Evolutionary conservation across 2,797 vertebrate genomes (phyloP).

Genomic region (Scolopax bukidnonensis): DNA sequence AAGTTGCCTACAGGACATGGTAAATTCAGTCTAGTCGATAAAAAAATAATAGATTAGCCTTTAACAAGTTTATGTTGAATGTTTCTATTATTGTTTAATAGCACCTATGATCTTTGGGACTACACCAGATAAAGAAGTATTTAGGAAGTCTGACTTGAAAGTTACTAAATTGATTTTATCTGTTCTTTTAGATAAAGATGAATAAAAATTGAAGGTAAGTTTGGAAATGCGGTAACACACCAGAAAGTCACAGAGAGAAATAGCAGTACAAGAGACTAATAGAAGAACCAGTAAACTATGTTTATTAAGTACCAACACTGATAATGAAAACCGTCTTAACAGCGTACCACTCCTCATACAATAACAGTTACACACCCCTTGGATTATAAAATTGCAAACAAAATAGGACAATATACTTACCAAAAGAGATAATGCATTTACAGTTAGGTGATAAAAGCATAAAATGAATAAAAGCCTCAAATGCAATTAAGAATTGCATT

Average conservation of each 20-base stretch:
- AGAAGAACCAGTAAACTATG: not conserved
- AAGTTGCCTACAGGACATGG: not conserved
- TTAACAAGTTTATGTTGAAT: not conserved
- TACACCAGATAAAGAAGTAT: not conserved
- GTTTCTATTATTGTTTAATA: not conserved
- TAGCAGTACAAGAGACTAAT: not conserved
- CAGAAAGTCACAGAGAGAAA: too few relatives aligned
- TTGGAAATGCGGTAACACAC: not conserved
- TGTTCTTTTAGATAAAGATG: not conserved
- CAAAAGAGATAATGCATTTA: not conserved
- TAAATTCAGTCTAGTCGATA: not conserved
- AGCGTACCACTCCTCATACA: not conserved
- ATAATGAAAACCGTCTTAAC: not conserved
- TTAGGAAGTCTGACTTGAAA: not conserved
- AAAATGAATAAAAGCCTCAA: not conserved
- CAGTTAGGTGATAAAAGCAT: not conserved
- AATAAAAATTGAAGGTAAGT: not conserved
- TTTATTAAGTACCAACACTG: not conserved
- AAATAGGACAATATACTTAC: not conserved
- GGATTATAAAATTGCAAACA: not conserved
- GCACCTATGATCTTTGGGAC: not conserved
- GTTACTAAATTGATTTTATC: not conserved
- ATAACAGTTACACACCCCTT: not conserved
- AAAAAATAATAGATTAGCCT: not conserved
- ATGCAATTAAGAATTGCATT: not conserved